These are phyloP conservation scores for Caradrina clavipalpis DNA, from an alignment of 2,888 invertebrate genomes.

Conservation along the genomic window DNA sequence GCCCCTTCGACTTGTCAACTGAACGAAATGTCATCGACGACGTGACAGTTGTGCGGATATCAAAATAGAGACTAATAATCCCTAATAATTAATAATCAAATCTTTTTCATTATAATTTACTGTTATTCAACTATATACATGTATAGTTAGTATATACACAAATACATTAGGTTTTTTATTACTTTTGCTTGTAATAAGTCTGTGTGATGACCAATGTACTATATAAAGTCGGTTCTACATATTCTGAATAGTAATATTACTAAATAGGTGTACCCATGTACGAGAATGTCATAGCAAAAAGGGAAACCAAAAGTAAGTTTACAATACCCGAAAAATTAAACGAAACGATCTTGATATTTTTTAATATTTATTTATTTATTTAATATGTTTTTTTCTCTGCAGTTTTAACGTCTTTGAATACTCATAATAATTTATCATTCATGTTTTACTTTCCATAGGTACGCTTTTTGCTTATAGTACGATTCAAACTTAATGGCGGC, in stretches of 20 bases:
- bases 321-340: too few species aligned
- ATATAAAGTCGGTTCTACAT: constrained; percentile 11
- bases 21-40: constrained; percentile 72
- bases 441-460: too few species aligned
- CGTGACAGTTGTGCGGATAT: constrained; percentile 59
- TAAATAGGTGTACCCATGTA: background rate
- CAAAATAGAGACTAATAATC: constrained; percentile 5
- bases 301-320: too few species aligned
- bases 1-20: constrained; percentile 75
- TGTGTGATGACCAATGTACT: background rate
- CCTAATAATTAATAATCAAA: background rate
- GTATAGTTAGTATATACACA: background rate
- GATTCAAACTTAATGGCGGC: too few species aligned
- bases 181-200: background rate
- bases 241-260: background rate
- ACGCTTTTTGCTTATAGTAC: too few species aligned
- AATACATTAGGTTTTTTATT: background rate
- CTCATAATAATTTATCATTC: too few species aligned
- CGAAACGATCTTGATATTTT: too few species aligned
- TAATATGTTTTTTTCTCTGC: too few species aligned
- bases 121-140: background rate
- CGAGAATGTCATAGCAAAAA: too few species aligned
- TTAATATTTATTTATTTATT: too few species aligned
- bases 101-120: background rate
- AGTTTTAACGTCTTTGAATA: too few species aligned